These are phyloP conservation scores for Podiceps cristatus DNA, from an alignment of 2,113 vertebrate genomes.

Conservation along the genomic window DNA sequence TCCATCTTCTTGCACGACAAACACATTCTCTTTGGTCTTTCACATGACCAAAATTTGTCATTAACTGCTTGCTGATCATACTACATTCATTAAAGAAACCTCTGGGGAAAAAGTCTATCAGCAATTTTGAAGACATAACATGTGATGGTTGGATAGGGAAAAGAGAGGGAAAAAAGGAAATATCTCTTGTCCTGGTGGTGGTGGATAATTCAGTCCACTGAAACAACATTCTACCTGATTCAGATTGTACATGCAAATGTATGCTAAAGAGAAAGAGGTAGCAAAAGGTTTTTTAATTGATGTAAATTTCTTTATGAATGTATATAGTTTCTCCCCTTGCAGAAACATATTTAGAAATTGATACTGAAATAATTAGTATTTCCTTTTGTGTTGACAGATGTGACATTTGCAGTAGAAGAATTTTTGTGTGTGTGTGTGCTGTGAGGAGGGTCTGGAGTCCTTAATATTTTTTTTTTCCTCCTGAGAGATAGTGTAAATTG, in stretches of 20 bases:
- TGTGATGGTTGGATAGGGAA: fast-evolving
- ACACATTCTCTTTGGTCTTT: not conserved
- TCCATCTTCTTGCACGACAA: not conserved
- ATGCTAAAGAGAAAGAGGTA: not conserved
- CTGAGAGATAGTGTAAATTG: not conserved
- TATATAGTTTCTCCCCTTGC: not conserved
- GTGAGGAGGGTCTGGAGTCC: not conserved
- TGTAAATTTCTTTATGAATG: not conserved
- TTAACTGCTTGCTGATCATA: not conserved
- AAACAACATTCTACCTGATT: not conserved
- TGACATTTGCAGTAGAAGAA: not conserved
- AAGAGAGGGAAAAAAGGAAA: not conserved
- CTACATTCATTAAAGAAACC: not conserved
- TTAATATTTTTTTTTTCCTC: not conserved
- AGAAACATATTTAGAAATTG: not conserved
- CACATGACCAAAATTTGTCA: not conserved
- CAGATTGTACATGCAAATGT: not conserved
- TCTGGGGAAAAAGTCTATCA: not conserved
- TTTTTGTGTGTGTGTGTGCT: not conserved
- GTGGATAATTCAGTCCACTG: not conserved
- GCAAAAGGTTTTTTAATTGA: not conserved
- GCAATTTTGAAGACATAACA: not conserved
- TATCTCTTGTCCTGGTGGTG: not conserved
- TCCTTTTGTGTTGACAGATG: not conserved
- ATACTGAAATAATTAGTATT: not conserved